These are phyloP conservation scores for Aphrophora alni DNA, from an alignment of 2,888 invertebrate genomes.

Conservation along the genomic window DNA sequence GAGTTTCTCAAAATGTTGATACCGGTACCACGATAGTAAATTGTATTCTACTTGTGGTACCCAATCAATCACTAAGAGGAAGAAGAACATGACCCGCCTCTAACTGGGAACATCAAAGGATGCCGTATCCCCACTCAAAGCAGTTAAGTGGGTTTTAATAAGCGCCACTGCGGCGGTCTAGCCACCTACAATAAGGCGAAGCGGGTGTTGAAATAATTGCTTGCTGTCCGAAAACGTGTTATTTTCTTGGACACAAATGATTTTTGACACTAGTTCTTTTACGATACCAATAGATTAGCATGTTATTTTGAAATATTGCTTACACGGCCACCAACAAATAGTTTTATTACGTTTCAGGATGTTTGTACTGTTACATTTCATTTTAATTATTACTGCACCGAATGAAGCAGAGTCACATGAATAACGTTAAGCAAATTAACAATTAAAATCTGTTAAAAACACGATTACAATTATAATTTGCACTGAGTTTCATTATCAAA, in stretches of 20 bases:
- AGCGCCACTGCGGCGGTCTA: background rate
- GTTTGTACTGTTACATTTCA: too few relatives aligned
- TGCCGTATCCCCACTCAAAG: background rate
- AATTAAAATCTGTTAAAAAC: too few relatives aligned
- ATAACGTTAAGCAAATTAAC: too few relatives aligned
- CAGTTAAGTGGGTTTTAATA: background rate
- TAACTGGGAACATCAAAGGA: background rate
- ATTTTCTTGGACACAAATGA: constrained; percentile 9
- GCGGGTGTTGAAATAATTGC: constrained; percentile 6
- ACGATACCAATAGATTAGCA: background rate
- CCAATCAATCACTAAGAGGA: constrained; percentile 9
- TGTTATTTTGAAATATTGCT: background rate
- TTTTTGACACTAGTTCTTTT: background rate
- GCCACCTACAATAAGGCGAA: background rate
- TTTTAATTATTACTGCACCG: too few relatives aligned
- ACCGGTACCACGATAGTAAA: background rate
- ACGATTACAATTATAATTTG: too few relatives aligned
- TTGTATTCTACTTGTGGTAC: background rate
- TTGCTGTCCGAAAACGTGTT: constrained; percentile 6
- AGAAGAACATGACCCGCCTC: background rate
- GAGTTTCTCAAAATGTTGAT: background rate
- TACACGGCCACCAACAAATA: background rate
- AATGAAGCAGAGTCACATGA: too few relatives aligned
- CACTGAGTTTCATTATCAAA: too few relatives aligned
- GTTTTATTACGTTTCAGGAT: too few relatives aligned